A percentile compares a stretch with the other conserved stretches of the same genome.
phyloP scores from a whole-genome alignment of 1,140 invertebrate species.

The Hermetia illucens region DNA sequence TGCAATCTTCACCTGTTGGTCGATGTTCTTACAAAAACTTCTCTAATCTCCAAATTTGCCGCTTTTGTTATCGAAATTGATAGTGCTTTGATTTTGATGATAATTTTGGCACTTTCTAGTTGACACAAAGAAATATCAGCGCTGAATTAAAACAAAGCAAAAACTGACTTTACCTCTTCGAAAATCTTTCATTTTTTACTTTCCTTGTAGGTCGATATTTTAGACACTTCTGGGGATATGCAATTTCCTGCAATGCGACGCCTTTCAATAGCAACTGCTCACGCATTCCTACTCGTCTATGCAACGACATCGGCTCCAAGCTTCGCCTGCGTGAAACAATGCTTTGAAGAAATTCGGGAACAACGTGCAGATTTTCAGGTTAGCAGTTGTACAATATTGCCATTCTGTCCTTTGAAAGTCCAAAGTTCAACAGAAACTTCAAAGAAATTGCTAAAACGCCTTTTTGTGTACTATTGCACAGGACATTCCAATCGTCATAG shows the following conservation, averaged over 20 bases:
- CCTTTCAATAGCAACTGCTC: constrained; percentile 75
- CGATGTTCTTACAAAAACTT: too few species aligned
- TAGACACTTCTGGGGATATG: constrained; percentile 76
- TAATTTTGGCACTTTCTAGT: too few species aligned
- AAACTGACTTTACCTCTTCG: background rate
- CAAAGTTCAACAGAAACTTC: background rate
- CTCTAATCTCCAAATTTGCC: too few species aligned
- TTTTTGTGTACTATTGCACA: constrained; percentile 22
- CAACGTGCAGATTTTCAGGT: constrained; percentile 58
- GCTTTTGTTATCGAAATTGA: too few species aligned
- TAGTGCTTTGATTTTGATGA: too few species aligned
- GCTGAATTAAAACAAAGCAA: background rate
- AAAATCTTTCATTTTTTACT: background rate
- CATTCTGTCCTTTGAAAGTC: background rate
- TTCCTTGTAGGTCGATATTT: constrained; percentile 55
- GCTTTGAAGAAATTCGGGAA: constrained; percentile 72
- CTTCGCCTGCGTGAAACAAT: constrained; percentile 63
- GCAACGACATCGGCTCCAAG: constrained; percentile 61
- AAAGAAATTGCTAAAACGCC: background rate
- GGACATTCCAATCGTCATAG: constrained; percentile 74
- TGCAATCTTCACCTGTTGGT: too few species aligned
- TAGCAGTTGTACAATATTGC: constrained; percentile 6
- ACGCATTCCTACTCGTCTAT: constrained; percentile 82
- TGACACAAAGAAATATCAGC: too few species aligned
- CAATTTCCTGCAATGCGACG: constrained; percentile 79